Evolutionary conservation across 2,797 vertebrate species (phyloP), one percentile per base, ranked within the genome.

Genomic region (Anniella stebbinsi): DNA sequence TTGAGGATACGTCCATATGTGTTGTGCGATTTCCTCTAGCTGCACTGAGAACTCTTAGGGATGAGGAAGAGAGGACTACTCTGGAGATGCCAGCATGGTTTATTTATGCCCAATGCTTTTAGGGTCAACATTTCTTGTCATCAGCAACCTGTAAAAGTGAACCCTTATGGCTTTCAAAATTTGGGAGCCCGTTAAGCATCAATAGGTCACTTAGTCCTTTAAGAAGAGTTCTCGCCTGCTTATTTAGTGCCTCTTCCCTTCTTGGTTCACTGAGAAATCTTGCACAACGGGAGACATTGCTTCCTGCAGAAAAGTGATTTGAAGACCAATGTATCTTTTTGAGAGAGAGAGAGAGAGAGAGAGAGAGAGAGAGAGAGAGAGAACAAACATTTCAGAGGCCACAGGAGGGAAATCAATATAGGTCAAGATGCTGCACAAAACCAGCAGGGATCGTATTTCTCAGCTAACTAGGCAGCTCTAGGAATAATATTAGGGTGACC

Each of bases 331-430:
- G 76, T 38, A n/a, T 86, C 18, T 25, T 75, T 86, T 38, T 17
- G 12, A 84, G 28, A 69, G 89, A 87, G 70, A 76, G 48, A 45
- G 70, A 45, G 85, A 88, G 89, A 51, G 51, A 8, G 51, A 6
- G 51, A 45, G 45, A 45, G 45, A 45, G 45, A 45, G 45, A 45
- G 45, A 45, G 45, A 45, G 45, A 45, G 45, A n/a, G n/a, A 3
- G 48, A 8, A 69, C 93, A 0, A 60, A 77, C 6, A 2, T 72
- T 90, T 92, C 63, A 89, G 54, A 94, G 94, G 80, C 77, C 88
- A 17, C 60, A 8, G 84, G 38, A 93, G 54, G 73, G 60, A 88
- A 92, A 95, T 93, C 93, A 75, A 80, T 89, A 75, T 33, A 83
- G 38, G 0, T 21, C 84, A 48, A 90, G 81, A n/a, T 86, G 57